Evolutionary conservation across 2,888 invertebrate genomes (phyloP).

Genomic region (Amaurobius ferox): DNA sequence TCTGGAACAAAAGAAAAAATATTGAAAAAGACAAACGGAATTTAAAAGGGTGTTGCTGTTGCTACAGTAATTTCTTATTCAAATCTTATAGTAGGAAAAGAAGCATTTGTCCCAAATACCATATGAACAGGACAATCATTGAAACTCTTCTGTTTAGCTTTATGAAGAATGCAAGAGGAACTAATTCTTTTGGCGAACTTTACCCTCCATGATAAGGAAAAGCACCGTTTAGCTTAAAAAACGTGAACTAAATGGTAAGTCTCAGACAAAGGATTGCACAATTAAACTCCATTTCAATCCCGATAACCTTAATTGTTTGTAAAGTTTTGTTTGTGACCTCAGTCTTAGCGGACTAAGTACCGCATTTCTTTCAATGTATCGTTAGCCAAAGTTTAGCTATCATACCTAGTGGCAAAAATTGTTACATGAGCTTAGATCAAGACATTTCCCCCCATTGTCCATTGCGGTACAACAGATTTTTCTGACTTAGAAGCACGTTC

Average conservation of each 20-base stretch:
- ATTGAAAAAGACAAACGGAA: too few relatives aligned
- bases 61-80: too few relatives aligned
- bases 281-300: conserved; percentile 25
- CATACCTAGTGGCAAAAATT: conserved; percentile 11
- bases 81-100: too few relatives aligned
- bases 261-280: conserved; percentile 48
- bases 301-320: conserved; percentile 65
- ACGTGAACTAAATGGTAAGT: conserved; percentile 17
- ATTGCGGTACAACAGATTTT: conserved; percentile 13
- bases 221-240: conserved; percentile 34
- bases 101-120: conserved; percentile 24
- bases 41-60: too few relatives aligned
- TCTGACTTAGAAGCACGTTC: conserved; percentile 32
- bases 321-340: conserved; percentile 48
- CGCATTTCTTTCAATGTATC: conserved; percentile 31
- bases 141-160: conserved; percentile 23
- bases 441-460: conserved; percentile 47
- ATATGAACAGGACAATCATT: conserved; percentile 42
- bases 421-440: conserved; percentile 9
- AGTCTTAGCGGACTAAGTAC: conserved; percentile 21
- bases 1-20: too few relatives aligned
- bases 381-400: background rate
- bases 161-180: conserved; percentile 34
- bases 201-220: conserved; percentile 40
- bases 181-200: conserved; percentile 41